These are phyloP conservation scores for Episyrphus balteatus DNA, from an alignment of 1,140 invertebrate species.

Conservation along the genomic window DNA sequence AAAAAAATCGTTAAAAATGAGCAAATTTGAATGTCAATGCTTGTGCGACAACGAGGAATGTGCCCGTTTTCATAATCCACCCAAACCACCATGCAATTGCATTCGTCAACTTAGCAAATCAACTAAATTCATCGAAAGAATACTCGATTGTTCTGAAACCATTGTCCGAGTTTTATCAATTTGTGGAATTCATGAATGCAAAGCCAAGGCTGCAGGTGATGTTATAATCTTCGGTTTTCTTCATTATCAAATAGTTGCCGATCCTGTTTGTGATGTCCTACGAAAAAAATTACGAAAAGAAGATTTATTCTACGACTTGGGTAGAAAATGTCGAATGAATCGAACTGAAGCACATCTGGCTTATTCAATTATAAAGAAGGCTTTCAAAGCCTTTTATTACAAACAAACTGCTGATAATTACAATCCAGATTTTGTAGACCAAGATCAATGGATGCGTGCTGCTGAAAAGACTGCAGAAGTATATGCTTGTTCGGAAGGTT, in stretches of 20 bases:
- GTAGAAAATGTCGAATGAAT: slow-evolving; percentile 32
- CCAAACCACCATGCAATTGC: slow-evolving; percentile 15
- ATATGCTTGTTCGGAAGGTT: slow-evolving; percentile 27
- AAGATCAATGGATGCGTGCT: slow-evolving; percentile 32
- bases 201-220: slow-evolving; percentile 29
- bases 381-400: slow-evolving; percentile 33
- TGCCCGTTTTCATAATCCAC: too few relatives aligned
- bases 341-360: slow-evolving; percentile 30
- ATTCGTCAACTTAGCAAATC: slow-evolving; percentile 29
- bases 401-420: slow-evolving; percentile 26
- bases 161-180: slow-evolving; percentile 31
- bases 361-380: slow-evolving; percentile 28
- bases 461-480: slow-evolving; percentile 25
- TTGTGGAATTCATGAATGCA: slow-evolving; percentile 32
- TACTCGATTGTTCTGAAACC: slow-evolving; percentile 26
- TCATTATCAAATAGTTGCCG: slow-evolving; percentile 14
- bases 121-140: slow-evolving; percentile 30
- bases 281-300: slow-evolving; percentile 30
- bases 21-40: too few relatives aligned
- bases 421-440: slow-evolving; percentile 24
- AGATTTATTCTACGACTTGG: slow-evolving; percentile 30
- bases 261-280: slow-evolving; percentile 31
- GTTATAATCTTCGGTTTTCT: slow-evolving; percentile 28
- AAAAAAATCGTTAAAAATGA: too few relatives aligned
- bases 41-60: too few relatives aligned